These are phyloP conservation scores for Girardia tigrina DNA, from an alignment of 2,888 invertebrate species.

Conservation along the genomic window DNA sequence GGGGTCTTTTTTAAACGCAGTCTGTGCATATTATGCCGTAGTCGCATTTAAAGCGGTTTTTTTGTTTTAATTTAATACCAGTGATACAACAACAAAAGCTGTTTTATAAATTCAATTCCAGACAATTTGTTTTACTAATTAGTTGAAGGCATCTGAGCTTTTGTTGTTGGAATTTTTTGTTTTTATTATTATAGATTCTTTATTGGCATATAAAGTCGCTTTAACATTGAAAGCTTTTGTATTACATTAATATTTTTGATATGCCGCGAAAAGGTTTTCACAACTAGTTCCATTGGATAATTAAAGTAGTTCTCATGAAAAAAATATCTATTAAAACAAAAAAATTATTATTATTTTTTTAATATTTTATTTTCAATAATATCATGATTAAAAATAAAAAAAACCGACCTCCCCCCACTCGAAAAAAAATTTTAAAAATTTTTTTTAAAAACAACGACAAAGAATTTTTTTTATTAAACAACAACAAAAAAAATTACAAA, in stretches of 20 bases:
- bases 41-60: conserved; percentile 16
- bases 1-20: neutral
- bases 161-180: conserved; percentile 23
- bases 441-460: too few relatives aligned
- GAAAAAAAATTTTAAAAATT: too few relatives aligned
- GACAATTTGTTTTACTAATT: conserved; percentile 11
- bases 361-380: too few relatives aligned
- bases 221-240: conserved; percentile 20
- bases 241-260: neutral
- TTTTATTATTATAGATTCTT: conserved; percentile 18
- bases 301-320: neutral
- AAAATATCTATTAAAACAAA: too few relatives aligned
- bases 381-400: too few relatives aligned
- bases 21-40: conserved; percentile 5
- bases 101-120: conserved; percentile 16
- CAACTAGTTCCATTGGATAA: neutral
- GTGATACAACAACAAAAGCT: conserved; percentile 19
- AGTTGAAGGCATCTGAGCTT: conserved; percentile 19
- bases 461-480: too few relatives aligned
- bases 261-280: conserved; percentile 17
- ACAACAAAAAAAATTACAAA: too few relatives aligned
- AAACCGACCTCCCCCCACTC: too few relatives aligned
- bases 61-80: conserved; percentile 11
- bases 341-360: too few relatives aligned
- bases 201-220: conserved; percentile 3